Base-by-base conservation (phyloP, 92 coral and sea anemone species). In the Paragorgia papillata region DNA sequence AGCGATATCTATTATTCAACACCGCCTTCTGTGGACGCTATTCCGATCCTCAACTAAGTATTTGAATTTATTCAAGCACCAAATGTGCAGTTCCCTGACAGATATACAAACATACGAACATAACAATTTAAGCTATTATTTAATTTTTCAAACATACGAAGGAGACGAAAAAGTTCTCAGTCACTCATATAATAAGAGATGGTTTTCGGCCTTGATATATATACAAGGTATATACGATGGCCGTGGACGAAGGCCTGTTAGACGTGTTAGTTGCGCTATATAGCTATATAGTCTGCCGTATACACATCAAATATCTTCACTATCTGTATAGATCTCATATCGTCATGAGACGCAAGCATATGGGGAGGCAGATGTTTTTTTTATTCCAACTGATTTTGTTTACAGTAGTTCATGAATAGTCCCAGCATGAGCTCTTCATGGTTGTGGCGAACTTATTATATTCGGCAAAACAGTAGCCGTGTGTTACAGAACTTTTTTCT, bases 51-150 rank as follows among this genome's bases (percentile, higher is more conserved):
- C n/a, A n/a, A n/a, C 39, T 30, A 9, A 21, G 12, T 19, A 12
- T 26, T 49, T 68, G 75, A 68, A 66, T 68, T 49, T 68, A 46
- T 68, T 68, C 75, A 68, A 9, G 24, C 31, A 48, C 40, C 75
- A 49, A 24, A 54, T 68, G 75, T 15, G 34, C 9, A 24, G 32
- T 68, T 68, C 75, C 41, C 75, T 68, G 18, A 30, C 9, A 9
- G 58, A 29, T 24, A 14, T 44, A 31, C 28, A 68, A 17, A 44
- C 20, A 68, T 26, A 26, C 29, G n/a, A 2, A 7, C 5, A 37
- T 37, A 12, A 37, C 43, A 37, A 5, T 37, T 37, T 37, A 37
- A 12, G 12, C 5, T 37, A n/a, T n/a, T n/a, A n/a, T n/a, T n/a
- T n/a, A n/a, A n/a, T n/a, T n/a, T n/a, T n/a, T n/a, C n/a, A n/a